phyloP scores from a whole-genome alignment of 2,797 vertebrate genomes.

The Oryzias dopingdopingensis region DNA sequence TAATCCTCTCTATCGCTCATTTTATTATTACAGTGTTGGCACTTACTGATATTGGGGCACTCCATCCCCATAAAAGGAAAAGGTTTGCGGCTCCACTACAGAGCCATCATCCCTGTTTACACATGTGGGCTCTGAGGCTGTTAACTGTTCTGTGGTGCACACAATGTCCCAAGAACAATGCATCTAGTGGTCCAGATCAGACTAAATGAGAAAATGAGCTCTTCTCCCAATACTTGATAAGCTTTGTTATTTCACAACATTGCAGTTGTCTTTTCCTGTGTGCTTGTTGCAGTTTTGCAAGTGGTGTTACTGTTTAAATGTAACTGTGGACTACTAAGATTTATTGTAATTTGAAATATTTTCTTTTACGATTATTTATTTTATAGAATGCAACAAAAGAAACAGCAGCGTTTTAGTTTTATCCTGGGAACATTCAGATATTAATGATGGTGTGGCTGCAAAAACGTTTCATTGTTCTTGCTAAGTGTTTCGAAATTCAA shows the following conservation, averaged over 20 bases:
- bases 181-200: no score
- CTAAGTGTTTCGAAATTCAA: no score
- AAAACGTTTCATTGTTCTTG: no score
- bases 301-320: background rate
- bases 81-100: constrained; percentile 19
- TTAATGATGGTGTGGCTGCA: no score
- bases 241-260: no score
- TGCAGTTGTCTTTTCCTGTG: no score
- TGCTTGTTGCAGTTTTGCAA: background rate
- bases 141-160: constrained; percentile 24
- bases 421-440: no score
- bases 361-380: background rate
- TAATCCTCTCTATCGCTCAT: background rate
- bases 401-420: no score
- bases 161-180: constrained; percentile 12
- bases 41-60: constrained; percentile 18
- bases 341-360: no score
- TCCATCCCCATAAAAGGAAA: constrained; percentile 57
- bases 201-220: no score
- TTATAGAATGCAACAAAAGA: no score
- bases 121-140: constrained; percentile 25
- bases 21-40: constrained; percentile 7
- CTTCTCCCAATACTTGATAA: no score
- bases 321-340: background rate
- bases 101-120: constrained; percentile 46